Evolutionary conservation across 1,140 invertebrate species (phyloP).

Genomic region (Euura lappo): DNA sequence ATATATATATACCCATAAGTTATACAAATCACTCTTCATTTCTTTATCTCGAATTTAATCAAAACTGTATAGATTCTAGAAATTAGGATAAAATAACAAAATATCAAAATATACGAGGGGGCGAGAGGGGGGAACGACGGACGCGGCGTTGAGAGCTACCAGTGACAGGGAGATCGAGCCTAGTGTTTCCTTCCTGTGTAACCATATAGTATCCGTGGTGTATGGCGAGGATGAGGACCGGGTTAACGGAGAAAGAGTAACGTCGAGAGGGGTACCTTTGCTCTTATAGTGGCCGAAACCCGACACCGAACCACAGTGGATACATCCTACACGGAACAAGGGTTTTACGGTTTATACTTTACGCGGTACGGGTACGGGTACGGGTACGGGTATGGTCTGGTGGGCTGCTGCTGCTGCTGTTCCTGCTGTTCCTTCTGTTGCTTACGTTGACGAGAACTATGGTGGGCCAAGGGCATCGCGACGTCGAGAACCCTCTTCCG

Average conservation of each 20-base stretch:
- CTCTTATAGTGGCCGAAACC: background rate
- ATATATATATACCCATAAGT: no score
- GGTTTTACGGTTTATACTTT: background rate
- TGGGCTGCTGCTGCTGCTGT: no score
- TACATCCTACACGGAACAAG: slow-evolving; percentile 7
- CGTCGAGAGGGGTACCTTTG: background rate
- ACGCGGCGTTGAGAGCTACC: background rate
- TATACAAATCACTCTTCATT: no score
- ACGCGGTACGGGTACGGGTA: background rate
- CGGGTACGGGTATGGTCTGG: no score
- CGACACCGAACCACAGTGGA: slow-evolving; percentile 10
- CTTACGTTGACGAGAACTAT: no score
- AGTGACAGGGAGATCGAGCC: slow-evolving; percentile 26
- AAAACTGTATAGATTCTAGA: no score
- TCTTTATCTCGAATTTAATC: no score
- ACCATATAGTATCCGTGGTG: slow-evolving; percentile 46
- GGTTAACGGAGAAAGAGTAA: no score
- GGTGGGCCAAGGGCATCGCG: slow-evolving; percentile 8
- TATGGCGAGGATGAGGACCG: no score
- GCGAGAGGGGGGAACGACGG: background rate
- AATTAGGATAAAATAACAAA: no score
- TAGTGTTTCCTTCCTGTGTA: slow-evolving; percentile 60
- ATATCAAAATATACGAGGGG: no score
- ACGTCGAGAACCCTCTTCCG: background rate
- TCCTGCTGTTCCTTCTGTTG: no score